Evolutionary conservation across 64 coral and sea anemone species (phyloP), one percentile per base, ranked within the genome.

Genomic region (Pocillopora verrucosa): DNA sequence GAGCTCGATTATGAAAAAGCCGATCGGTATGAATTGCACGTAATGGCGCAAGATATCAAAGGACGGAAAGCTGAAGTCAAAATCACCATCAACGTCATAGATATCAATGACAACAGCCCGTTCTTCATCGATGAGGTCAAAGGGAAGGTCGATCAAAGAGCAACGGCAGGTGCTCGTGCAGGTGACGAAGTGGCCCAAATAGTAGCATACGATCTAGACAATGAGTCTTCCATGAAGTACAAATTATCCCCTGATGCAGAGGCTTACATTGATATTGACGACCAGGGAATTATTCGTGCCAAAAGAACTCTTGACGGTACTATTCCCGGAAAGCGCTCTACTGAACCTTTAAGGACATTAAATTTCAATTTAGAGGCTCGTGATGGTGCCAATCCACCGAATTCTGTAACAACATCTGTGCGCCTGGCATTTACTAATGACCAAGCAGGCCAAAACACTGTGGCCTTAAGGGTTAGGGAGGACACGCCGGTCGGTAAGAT

Each of bases 171-270:
- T 5, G 83, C 91, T 4, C 60, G 77, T 34, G 84, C 62, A 36
- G 90, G 90, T 58, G 92, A 90, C 13, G 61, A 91, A 69, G 88
- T 96, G 24, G 91, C 92, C 30, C 83, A 86, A 26, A 83, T 96
- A 72, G 80, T 87, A 74, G 95, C 92, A 56, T 65, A 87, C 35
- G 95, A 96, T 88, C 79, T 90, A 57, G 95, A 96, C 75, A 45
- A 25, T 37, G 84, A 85, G 56, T 83, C 93, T 38, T 61, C 63
- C 15, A 37, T 96, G 36, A 76, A 89, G 10, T 96, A 93, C 61
- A 84, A 88, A 26, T 84, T 96, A 56, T 93, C 92, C n/a, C 12
- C 76, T 34, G 95, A 65, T 20, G 95, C 79, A 17, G 88, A 96
- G 59, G 87, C 56, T 51, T 93, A 88, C 57, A 93, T 96, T 78